These are phyloP conservation scores for Unio pictorum DNA, from an alignment of 2,888 invertebrate species.

Conservation along the genomic window DNA sequence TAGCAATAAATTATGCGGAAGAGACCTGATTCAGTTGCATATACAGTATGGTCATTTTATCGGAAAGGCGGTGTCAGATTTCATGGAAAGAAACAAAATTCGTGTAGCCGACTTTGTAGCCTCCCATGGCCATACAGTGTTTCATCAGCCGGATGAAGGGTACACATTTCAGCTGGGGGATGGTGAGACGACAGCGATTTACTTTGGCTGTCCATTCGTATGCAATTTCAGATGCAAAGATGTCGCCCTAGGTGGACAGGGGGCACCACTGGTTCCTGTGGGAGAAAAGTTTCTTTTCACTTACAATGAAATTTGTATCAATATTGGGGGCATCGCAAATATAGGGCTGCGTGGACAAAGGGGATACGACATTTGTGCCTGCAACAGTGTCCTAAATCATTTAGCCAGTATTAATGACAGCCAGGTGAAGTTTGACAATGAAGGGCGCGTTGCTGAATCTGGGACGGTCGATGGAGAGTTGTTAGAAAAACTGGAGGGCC, in stretches of 20 bases:
- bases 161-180: slow-evolving; percentile 66
- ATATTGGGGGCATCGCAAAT: slow-evolving; percentile 67
- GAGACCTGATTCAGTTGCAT: slow-evolving; percentile 58
- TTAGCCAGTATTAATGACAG: slow-evolving; percentile 43
- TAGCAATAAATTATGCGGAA: slow-evolving; percentile 43
- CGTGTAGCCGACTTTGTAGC: slow-evolving; percentile 53
- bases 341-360: slow-evolving; percentile 46
- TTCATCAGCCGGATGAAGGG: slow-evolving; percentile 61
- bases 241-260: slow-evolving; percentile 65
- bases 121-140: slow-evolving; percentile 65
- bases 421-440: slow-evolving; percentile 47
- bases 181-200: slow-evolving; percentile 59
- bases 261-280: slow-evolving; percentile 64
- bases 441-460: slow-evolving; percentile 52
- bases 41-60: slow-evolving; percentile 62
- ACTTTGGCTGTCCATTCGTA: slow-evolving; percentile 54
- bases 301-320: slow-evolving; percentile 59
- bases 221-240: slow-evolving; percentile 65
- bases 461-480: slow-evolving; percentile 49
- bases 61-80: slow-evolving; percentile 47
- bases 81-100: slow-evolving; percentile 36
- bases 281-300: slow-evolving; percentile 62
- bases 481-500: slow-evolving; percentile 44
- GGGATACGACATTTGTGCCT: slow-evolving; percentile 62
- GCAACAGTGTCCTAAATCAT: slow-evolving; percentile 62